Evolutionary conservation across 2,113 vertebrate species (phyloP).

Genomic region (Anguilla japonica): DNA sequence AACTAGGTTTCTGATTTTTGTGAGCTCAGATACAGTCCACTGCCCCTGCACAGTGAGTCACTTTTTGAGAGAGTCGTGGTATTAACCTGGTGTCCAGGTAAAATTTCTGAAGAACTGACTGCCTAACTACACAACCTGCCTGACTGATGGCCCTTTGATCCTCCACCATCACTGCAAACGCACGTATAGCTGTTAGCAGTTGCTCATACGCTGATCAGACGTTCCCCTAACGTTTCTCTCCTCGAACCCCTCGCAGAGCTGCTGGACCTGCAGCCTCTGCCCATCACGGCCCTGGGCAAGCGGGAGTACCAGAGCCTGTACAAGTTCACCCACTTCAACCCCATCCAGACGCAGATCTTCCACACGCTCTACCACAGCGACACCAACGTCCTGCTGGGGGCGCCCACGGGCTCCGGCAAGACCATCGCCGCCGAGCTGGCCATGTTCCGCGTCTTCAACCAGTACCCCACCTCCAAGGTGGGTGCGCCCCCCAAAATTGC

Average conservation of each 20-base stretch:
- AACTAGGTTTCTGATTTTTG: background rate
- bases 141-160: too few species aligned
- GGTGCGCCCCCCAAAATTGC: conserved; percentile 31
- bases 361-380: conserved; percentile 95
- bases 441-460: conserved; percentile 94
- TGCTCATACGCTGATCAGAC: background rate
- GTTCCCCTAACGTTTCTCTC: conserved; percentile 21
- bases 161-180: too few species aligned
- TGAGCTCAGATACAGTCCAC: background rate
- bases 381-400: conserved; percentile 93
- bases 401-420: conserved; percentile 96
- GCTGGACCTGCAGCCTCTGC: conserved; percentile 92
- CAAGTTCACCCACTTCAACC: conserved; percentile 97
- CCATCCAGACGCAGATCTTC: conserved; percentile 98
- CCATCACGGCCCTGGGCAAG: conserved; percentile 82
- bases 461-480: conserved; percentile 90
- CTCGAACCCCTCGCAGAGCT: conserved; percentile 76
- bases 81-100: too few species aligned
- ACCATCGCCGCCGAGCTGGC: conserved; percentile 96
- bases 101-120: too few species aligned
- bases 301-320: conserved; percentile 85
- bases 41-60: background rate
- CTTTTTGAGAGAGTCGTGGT: too few species aligned
- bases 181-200: background rate
- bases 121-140: too few species aligned